A percentile compares a stretch with the other conserved stretches of the same genome.
Conservation (phyloP, 2,888 invertebrate genomes). For the Boloria euphrosyne region DNA sequence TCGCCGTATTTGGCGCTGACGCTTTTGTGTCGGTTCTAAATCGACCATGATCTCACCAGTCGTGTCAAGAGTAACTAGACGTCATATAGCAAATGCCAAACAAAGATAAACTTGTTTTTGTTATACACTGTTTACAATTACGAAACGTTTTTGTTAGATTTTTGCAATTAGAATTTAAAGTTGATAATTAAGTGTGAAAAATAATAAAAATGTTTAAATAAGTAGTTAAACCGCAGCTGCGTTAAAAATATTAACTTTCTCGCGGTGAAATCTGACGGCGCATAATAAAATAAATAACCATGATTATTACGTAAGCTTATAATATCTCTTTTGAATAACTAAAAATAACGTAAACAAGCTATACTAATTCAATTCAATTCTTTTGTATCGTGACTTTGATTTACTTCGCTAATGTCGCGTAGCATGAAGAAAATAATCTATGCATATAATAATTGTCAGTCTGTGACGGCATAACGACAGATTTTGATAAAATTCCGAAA, state of each 20-base stretch:
- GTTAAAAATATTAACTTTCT: slow-evolving; percentile 29
- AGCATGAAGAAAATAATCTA: too few relatives aligned
- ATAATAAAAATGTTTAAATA: slow-evolving; percentile 1
- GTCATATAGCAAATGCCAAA: slow-evolving; percentile 16
- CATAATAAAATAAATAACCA: slow-evolving; percentile 14
- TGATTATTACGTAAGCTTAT: slow-evolving; percentile 5
- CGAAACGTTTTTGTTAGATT: background rate
- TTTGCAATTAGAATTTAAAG: background rate
- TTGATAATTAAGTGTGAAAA: background rate
- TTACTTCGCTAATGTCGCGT: too few relatives aligned
- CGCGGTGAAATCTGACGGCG: slow-evolving; percentile 26
- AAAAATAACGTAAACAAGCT: background rate
- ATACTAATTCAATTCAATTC: too few relatives aligned
- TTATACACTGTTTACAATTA: background rate
- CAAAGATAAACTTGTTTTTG: slow-evolving; percentile 11
- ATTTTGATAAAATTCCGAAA: too few relatives aligned
- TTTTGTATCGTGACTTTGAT: too few relatives aligned
- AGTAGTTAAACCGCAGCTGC: slow-evolving; percentile 9
- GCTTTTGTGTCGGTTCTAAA: slow-evolving; percentile 33
- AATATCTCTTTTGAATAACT: slow-evolving; percentile 1
- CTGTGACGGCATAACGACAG: too few relatives aligned
- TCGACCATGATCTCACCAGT: slow-evolving; percentile 32
- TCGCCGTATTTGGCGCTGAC: slow-evolving; percentile 24
- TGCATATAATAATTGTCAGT: too few relatives aligned
- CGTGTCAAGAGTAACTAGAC: slow-evolving; percentile 18